Evolutionary conservation across 2,797 vertebrate genomes (phyloP).

Genomic region (Gymnothorax reevesii): DNA sequence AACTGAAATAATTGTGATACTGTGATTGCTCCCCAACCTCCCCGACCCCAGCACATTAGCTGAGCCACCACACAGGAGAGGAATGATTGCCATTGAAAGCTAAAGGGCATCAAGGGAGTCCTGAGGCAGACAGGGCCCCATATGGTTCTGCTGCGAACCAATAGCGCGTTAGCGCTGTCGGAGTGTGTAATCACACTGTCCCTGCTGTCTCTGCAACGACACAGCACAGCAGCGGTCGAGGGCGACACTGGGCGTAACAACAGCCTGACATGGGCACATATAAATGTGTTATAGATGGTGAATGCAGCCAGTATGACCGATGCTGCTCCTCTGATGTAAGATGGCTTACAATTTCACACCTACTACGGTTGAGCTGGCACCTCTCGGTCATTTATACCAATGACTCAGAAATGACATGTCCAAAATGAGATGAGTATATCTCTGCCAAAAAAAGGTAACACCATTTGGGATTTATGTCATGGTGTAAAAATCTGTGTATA

Average conservation of each 20-base stretch:
- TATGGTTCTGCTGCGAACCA: slow-evolving; percentile 28
- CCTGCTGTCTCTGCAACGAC: slow-evolving; percentile 43
- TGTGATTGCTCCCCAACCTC: slow-evolving; percentile 1
- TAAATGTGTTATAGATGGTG: slow-evolving; percentile 32
- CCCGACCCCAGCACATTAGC: slow-evolving; percentile 67
- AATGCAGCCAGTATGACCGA: too few species aligned
- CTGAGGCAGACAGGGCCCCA: slow-evolving; percentile 63
- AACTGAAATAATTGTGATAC: too few species aligned
- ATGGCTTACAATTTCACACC: too few species aligned
- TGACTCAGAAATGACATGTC: too few species aligned
- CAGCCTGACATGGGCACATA: slow-evolving; percentile 50
- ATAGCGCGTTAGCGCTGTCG: slow-evolving; percentile 55
- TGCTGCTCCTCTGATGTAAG: too few species aligned
- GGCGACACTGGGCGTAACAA: slow-evolving; percentile 58
- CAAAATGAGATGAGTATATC: too few species aligned
- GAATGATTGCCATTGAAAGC: slow-evolving; percentile 76
- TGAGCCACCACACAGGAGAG: slow-evolving; percentile 75
- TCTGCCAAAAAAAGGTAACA: too few species aligned
- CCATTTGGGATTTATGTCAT: too few species aligned
- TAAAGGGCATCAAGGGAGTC: slow-evolving; percentile 69
- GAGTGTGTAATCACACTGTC: slow-evolving; percentile 34
- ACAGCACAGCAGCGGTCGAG: slow-evolving; percentile 63
- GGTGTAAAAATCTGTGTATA: too few species aligned
- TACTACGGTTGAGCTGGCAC: too few species aligned
- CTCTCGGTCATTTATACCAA: too few species aligned